Conservation (phyloP, 2,797 vertebrate genomes). For the Tiaroga cobitis region DNA sequence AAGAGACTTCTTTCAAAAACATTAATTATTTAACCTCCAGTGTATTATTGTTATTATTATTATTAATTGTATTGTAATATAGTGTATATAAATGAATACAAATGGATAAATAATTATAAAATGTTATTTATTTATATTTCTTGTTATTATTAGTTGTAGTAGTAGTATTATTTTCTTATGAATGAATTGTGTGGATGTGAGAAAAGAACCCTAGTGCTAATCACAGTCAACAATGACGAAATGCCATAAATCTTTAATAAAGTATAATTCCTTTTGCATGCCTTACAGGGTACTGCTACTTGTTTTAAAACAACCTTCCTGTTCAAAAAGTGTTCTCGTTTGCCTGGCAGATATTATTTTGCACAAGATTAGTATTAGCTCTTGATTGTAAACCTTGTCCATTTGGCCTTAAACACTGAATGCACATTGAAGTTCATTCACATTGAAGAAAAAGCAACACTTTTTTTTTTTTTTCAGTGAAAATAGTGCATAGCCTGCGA, state of each 20-base stretch:
- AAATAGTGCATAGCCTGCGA: not conserved
- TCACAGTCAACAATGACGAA: not conserved
- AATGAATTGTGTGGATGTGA: not conserved
- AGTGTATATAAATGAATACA: not conserved
- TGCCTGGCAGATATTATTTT: not conserved
- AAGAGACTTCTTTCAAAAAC: not conserved
- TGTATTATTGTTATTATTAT: not conserved
- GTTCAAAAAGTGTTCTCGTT: not conserved
- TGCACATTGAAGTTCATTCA: not conserved
- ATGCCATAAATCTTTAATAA: not conserved
- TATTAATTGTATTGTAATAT: too few relatives aligned
- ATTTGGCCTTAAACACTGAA: not conserved
- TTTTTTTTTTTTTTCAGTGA: not conserved
- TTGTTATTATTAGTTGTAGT: not conserved
- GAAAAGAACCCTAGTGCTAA: not conserved
- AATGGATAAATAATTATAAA: not conserved
- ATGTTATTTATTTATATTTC: not conserved
- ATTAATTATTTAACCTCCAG: not conserved
- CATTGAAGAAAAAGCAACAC: not conserved
- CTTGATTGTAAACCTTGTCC: not conserved
- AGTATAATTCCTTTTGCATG: not conserved
- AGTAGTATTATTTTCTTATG: not conserved
- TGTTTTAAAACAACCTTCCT: not conserved
- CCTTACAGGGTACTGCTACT: not conserved
- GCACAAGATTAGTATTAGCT: not conserved